These are phyloP conservation scores for Petromus typicus DNA, from an alignment of 2,113 vertebrate genomes.

Conservation along the genomic window DNA sequence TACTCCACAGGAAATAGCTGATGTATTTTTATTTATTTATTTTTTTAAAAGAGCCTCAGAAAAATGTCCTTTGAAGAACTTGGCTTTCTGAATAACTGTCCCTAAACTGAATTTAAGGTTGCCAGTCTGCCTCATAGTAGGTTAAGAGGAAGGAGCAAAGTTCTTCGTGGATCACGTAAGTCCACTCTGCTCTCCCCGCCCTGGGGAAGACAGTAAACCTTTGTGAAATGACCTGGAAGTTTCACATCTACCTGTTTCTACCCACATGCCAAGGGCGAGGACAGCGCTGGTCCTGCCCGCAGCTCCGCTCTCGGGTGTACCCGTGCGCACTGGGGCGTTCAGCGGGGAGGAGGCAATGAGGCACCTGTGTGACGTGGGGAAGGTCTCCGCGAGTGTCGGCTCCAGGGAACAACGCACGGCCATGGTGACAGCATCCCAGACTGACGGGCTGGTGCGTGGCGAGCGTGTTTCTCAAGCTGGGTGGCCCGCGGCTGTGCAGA, in stretches of 20 bases:
- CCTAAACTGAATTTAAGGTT: slow-evolving; percentile 25
- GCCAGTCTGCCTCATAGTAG: not conserved
- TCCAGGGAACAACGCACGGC: not conserved
- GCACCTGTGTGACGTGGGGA: not conserved
- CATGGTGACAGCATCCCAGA: not conserved
- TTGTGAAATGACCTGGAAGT: not conserved
- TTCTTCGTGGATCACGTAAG: not conserved
- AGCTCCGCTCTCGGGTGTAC: not conserved
- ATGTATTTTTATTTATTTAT: too few relatives aligned
- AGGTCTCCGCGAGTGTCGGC: not conserved
- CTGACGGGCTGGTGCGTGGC: not conserved
- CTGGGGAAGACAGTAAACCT: not conserved
- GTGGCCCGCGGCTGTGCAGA: not conserved
- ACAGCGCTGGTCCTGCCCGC: not conserved
- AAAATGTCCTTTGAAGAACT: slow-evolving; percentile 9
- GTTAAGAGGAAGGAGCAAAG: not conserved
- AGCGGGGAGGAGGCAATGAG: not conserved
- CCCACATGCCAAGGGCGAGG: not conserved
- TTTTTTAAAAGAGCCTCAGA: not conserved
- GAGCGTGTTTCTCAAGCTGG: not conserved
- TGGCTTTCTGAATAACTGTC: slow-evolving; percentile 22
- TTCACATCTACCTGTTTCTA: not conserved
- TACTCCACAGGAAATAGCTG: slow-evolving; percentile 22
- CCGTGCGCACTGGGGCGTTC: not conserved
- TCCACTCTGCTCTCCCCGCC: not conserved